Conservation (phyloP, 53 echinoderm and acorn worm genomes). For the Echinometra lucunter region DNA sequence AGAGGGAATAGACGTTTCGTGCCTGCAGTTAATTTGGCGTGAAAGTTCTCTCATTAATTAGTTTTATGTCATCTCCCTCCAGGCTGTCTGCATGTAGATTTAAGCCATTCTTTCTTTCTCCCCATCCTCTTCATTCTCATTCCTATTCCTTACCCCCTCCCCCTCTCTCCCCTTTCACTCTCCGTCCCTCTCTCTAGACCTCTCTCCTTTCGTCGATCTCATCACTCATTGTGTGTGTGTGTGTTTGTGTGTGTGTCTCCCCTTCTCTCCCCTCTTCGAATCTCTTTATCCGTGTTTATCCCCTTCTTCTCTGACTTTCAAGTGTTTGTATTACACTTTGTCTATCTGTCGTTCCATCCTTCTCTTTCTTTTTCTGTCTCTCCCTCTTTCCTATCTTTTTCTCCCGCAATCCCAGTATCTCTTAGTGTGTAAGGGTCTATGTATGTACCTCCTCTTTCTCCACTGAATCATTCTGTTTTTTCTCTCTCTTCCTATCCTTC, state of each 20-base stretch:
- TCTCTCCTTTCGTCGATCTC: not conserved
- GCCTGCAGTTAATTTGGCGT: slow-evolving; percentile 46
- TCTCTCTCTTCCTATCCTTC: too few species aligned
- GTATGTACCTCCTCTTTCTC: too few species aligned
- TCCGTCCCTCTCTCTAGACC: not conserved
- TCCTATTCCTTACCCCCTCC: not conserved
- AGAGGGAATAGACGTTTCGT: slow-evolving; percentile 31
- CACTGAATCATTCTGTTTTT: too few species aligned
- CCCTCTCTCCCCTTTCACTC: not conserved
- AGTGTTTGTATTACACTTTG: too few species aligned
- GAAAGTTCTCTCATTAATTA: slow-evolving; percentile 61
- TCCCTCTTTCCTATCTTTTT: not conserved
- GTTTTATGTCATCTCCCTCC: slow-evolving; percentile 39
- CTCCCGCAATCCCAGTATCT: too few species aligned
- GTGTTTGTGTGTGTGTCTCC: not conserved
- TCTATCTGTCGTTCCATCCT: not conserved
- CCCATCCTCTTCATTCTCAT: not conserved
- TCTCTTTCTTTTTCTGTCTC: not conserved
- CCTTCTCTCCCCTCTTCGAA: not conserved
- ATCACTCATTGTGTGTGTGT: too few species aligned
- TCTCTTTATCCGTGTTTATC: not conserved
- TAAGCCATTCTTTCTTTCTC: not conserved
- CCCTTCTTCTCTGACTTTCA: too few species aligned
- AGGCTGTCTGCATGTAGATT: slow-evolving; percentile 11
- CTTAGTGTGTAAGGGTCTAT: too few species aligned